Percentiles rank a stretch among this genome's conserved stretches.
Conservation (phyloP, 2,113 vertebrate species). For the Paedocypris sp. region DNA sequence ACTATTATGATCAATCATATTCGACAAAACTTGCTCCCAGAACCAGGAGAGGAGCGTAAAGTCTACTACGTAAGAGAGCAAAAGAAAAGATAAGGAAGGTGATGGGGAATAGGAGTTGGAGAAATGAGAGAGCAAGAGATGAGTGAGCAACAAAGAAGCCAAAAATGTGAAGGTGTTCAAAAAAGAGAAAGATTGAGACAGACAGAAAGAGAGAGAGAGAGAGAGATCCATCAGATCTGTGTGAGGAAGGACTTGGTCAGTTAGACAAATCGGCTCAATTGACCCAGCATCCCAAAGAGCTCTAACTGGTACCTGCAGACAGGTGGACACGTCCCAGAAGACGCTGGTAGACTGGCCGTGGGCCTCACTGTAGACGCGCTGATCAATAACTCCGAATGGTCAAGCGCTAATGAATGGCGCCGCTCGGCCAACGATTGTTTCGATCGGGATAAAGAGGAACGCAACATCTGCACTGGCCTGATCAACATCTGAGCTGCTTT, state of each 20-base stretch:
- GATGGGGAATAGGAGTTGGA: too few species aligned
- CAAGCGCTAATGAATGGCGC: constrained; percentile 66
- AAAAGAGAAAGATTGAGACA: background rate
- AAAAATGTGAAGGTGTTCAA: too few species aligned
- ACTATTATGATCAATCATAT: too few species aligned
- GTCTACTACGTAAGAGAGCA: too few species aligned
- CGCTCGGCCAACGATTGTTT: constrained; percentile 26
- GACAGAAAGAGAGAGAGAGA: background rate
- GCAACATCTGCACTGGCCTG: background rate
- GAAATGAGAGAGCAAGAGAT: too few species aligned
- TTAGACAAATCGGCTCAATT: constrained; percentile 10
- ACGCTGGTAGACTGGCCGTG: too few species aligned
- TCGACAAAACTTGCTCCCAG: too few species aligned
- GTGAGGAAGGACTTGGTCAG: constrained; percentile 10
- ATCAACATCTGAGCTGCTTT: background rate
- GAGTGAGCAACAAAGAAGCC: too few species aligned
- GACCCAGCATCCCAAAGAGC: background rate
- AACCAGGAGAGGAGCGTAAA: too few species aligned
- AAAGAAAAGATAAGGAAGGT: too few species aligned
- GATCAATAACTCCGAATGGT: constrained; percentile 75
- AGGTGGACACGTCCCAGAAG: constrained; percentile 30
- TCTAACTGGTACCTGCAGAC: background rate
- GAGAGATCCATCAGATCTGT: constrained; percentile 22
- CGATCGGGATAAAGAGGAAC: constrained; percentile 4
- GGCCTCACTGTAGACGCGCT: constrained; percentile 51